Evolutionary conservation across 1,140 invertebrate species (phyloP).

Genomic region (Hermetia illucens): DNA sequence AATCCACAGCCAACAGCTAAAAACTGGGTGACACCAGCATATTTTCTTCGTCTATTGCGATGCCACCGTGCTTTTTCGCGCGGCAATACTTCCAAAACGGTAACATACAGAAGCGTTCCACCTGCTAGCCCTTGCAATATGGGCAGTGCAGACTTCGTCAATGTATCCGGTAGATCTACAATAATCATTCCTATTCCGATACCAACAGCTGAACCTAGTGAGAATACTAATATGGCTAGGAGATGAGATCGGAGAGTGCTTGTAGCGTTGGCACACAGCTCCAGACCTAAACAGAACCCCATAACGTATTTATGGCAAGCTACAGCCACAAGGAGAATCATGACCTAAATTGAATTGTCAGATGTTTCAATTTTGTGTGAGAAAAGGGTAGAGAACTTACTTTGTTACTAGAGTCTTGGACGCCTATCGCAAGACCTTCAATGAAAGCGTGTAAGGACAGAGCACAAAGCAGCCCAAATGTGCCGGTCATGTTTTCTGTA

Average conservation of each 20-base stretch:
- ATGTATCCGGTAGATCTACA: constrained; percentile 29
- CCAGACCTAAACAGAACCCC: constrained; percentile 59
- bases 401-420: constrained; percentile 45
- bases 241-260: constrained; percentile 36
- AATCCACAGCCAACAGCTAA: constrained; percentile 42
- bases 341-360: constrained; percentile 34
- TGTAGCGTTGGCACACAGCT: constrained; percentile 38
- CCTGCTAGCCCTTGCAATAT: constrained; percentile 63
- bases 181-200: constrained; percentile 48
- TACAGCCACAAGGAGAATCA: constrained; percentile 53
- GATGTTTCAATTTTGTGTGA: constrained; percentile 1
- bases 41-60: constrained; percentile 28
- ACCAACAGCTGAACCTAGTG: constrained; percentile 47
- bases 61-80: constrained; percentile 57
- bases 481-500: constrained; percentile 35
- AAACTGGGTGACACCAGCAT: constrained; percentile 45
- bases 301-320: constrained; percentile 66
- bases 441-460: constrained; percentile 62
- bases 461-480: constrained; percentile 48
- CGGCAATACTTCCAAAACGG: constrained; percentile 81
- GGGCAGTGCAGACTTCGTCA: constrained; percentile 36
- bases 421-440: constrained; percentile 71
- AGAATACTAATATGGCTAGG: constrained; percentile 45
- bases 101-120: constrained; percentile 84
- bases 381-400: constrained; percentile 29